Evolutionary conservation across 2,888 invertebrate genomes (phyloP), one percentile per base, ranked within the genome.

Genomic region (Epinotia ramella): DNA sequence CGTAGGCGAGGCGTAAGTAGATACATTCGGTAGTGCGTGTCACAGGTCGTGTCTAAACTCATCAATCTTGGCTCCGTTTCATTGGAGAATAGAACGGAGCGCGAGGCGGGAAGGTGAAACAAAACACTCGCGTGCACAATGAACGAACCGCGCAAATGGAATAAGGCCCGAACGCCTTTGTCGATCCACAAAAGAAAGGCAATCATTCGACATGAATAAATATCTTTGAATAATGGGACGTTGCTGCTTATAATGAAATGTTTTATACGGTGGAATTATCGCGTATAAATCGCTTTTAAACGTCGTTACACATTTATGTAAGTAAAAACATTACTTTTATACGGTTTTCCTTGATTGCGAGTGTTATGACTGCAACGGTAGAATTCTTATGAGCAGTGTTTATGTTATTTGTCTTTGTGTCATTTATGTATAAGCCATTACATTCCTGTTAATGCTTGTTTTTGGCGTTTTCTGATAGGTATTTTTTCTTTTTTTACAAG

Each of bases 161-260:
- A 92, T 90, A 92, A 88, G 88, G 82, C 81, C 86, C 86, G 86
- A 87, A 87, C 87, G 87, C 90, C 89, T 91, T 94, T 94, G 94
- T 94, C 88, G 88, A 88, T 87, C 82, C 89, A 94, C 94, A 94
- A 94, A 94, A 90, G 93, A 93, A 93, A 94, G 91, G 94, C 91
- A 92, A 94, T 94, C 93, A 92, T 92, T 94, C 92, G 93, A 93
- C 94, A 92, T 93, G 93, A 94, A 94, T 94, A 93, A 93, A 93
- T 92, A 93, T 94, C 91, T 93, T 92, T 92, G 93, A 94, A 91
- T 94, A 94, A 94, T 94, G 89, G 89, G 82, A 84, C 87, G 85
- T 83, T 87, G 86, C 86, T 88, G 91, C 90, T 86, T 89, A 88
- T 91, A 94, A 91, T 93, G 91, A 92, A 94, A 94, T 92, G 91